Conservation (phyloP, 2,888 invertebrate species). For the Drosophila prolongata region DNA sequence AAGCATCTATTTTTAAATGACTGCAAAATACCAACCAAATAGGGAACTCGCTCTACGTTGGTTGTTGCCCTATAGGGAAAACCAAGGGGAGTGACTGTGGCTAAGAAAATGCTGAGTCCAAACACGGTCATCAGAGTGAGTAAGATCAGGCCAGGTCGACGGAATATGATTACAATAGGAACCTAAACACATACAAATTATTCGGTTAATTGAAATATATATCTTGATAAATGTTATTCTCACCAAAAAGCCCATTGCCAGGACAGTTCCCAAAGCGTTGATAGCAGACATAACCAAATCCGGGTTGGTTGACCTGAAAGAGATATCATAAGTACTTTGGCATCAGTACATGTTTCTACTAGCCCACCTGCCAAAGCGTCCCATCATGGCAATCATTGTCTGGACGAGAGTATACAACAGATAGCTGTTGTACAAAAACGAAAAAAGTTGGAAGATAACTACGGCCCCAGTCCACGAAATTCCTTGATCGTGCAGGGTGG, state of each 20-base stretch:
- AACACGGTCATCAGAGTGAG: constrained; percentile 26
- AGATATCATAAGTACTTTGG: too few relatives aligned
- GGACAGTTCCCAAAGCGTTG: constrained; percentile 71
- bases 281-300: constrained; percentile 86
- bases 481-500: constrained; percentile 69
- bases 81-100: constrained; percentile 85
- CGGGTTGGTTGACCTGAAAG: constrained; percentile 83
- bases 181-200: not conserved
- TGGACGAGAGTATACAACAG: constrained; percentile 84
- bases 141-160: constrained; percentile 47
- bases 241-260: constrained; percentile 82
- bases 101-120: constrained; percentile 36
- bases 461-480: constrained; percentile 72
- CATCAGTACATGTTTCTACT: too few relatives aligned
- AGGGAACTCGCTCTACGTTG: constrained; percentile 85
- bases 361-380: constrained; percentile 84
- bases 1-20: constrained; percentile 45
- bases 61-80: constrained; percentile 86
- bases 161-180: constrained; percentile 50
- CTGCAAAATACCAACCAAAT: constrained; percentile 81
- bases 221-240: constrained; percentile 4
- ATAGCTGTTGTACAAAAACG: constrained; percentile 84
- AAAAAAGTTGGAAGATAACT: constrained; percentile 83
- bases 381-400: constrained; percentile 87
- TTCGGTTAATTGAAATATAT: not conserved